Percentiles rank a stretch among this genome's conserved stretches.
phyloP scores from a whole-genome alignment of 2,797 vertebrate genomes.

The Mycteria americana region DNA sequence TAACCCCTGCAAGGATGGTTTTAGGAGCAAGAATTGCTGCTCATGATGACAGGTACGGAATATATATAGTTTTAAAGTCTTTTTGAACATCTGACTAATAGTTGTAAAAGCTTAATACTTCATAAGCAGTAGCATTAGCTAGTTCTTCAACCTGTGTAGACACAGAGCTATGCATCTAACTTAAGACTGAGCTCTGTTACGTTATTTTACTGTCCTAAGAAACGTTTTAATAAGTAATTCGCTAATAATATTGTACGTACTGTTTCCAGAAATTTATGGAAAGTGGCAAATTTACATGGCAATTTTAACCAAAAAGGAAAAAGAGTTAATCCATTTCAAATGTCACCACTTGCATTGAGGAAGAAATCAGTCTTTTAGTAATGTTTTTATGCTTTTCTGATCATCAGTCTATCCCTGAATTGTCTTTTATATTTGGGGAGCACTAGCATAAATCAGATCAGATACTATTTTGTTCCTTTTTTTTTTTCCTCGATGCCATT shows the following conservation, averaged over 20 bases:
- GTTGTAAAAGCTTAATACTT: not conserved
- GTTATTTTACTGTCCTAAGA: not conserved
- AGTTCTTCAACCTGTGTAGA: not conserved
- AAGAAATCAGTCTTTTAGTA: not conserved
- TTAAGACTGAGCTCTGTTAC: not conserved
- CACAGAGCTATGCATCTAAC: not conserved
- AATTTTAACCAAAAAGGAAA: not conserved
- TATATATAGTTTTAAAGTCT: not conserved
- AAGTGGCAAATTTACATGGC: not conserved
- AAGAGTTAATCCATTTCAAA: not conserved
- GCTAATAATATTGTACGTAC: not conserved
- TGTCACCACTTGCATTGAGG: not conserved
- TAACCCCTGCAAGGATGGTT: conserved; percentile 94
- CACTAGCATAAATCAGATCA: not conserved
- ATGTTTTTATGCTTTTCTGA: not conserved
- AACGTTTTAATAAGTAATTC: not conserved
- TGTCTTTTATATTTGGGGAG: not conserved
- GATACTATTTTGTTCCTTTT: not conserved
- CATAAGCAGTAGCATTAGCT: not conserved
- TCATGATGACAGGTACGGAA: conserved; percentile 92
- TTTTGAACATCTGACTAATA: not conserved
- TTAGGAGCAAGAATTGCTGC: conserved; percentile 92
- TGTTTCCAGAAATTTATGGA: not conserved
- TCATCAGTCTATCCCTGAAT: not conserved
- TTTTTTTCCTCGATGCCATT: not conserved